Evolutionary conservation across 2,888 invertebrate species (phyloP), one percentile per base, ranked within the genome.

Genomic region (Teleogryllus oceanicus): DNA sequence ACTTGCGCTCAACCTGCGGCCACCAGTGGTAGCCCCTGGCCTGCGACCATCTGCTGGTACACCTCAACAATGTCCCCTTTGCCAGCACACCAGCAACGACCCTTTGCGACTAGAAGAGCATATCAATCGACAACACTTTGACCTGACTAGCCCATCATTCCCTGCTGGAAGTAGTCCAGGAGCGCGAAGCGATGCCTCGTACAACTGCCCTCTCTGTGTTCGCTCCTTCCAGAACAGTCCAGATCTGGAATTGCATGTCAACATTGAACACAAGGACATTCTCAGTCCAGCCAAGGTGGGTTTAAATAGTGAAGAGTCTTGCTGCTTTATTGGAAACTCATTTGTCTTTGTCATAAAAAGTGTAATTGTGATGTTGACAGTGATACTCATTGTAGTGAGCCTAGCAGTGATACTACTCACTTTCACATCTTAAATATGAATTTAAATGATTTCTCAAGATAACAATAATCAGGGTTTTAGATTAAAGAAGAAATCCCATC

Each of bases 221-320:
- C 91, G 91, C 83, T 90, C 91, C 78, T 94, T 94, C 85, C 89
- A 90, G 77, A 92, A 92, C 83, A 91, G 92, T n/a, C 91, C 93
- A 2, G 94, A 94, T 85, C 90, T 96, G 78, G 95, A 95, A 87
- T 87, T 94, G 78, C 96, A 96, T 85, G 95, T 96, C 1, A 95
- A 95, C 87, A 93, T 94, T 80, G 94, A 94, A 84, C 95, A 96
- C 86, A 90, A 92, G 84, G 95, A 95, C 88, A 93, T 94, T 83
- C 88, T 94, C 80, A 94, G 94, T 86, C 94, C 93, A 1, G 89
- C 88, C 83, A 88, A 88, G 86, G 84, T 87, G n/a, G 37, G 37
- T 37, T 37, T 37, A 5, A 37, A 37, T 37, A 4, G 8, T 37
- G 37, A 37, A 37, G 37, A 8, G 4, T 37, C 37, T 37, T 8